phyloP scores from a whole-genome alignment of 2,113 vertebrate genomes.

The Protobothrops mucrosquamatus region DNA sequence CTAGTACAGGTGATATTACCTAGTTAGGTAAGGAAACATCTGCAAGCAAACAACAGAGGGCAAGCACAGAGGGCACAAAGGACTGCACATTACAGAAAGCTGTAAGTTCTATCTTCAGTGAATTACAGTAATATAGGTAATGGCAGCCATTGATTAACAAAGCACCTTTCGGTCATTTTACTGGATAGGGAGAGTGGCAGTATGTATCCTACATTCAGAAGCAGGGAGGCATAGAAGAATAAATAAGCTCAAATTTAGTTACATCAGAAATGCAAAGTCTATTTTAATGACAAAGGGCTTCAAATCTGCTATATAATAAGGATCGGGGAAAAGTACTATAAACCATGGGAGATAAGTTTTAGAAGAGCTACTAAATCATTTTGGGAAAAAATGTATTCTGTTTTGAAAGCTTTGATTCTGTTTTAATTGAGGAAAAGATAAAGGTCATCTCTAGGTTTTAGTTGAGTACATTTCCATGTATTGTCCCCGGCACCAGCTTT shows the following conservation, averaged over 20 bases:
- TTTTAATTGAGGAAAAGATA: background rate
- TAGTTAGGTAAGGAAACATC: background rate
- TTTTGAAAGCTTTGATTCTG: background rate
- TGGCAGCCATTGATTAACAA: background rate
- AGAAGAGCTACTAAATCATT: background rate
- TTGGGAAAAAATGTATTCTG: background rate
- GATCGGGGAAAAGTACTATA: background rate
- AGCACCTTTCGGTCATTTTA: background rate
- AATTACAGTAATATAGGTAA: background rate
- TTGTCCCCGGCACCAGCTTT: background rate
- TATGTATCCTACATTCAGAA: background rate
- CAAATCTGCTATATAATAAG: background rate
- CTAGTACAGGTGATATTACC: background rate
- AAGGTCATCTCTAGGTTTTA: background rate
- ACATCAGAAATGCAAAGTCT: background rate
- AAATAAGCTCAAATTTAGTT: background rate
- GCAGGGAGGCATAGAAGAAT: background rate
- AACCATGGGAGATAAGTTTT: background rate
- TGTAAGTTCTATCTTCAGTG: background rate
- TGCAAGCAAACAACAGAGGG: background rate
- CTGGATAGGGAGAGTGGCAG: background rate
- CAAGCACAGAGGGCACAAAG: background rate
- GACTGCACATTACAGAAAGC: background rate
- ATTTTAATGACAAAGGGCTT: background rate
- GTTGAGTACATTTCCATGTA: background rate